Base-by-base conservation (phyloP, 2,888 invertebrate species). In the Chymomyza procnemis region DNA sequence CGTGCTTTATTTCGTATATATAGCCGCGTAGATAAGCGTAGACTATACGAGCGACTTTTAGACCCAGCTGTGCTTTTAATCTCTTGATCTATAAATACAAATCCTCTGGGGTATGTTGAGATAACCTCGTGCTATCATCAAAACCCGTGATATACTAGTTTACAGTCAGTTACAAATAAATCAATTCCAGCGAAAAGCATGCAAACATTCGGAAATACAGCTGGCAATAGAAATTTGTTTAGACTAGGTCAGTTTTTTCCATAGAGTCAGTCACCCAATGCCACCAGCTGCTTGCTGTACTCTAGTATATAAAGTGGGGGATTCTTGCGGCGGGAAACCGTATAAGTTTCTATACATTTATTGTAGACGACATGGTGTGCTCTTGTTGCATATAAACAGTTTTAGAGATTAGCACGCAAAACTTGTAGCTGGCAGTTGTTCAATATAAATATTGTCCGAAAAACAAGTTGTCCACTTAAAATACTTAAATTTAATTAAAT, bases 161-260 rank as follows among this genome's bases (percentile, higher is more conserved):
- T 41, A 41, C 12, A 41, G 34, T 41, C 12, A 12, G 34, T 41
- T 41, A 41, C 34, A 41, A 9, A 41, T 12, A 41, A 18, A 18
- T 50, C 18, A 50, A 6, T 50, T 50, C 48, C 48, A 50, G 48
- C 48, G 48, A 50, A 18, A 50, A 50, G 18, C 16, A 8, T 12
- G 48, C 48, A 50, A 18, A 16, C 48, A 18, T 18, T 18, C 18
- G 48, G 9, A 50, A 48, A n/a, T 8, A 16, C 48, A 64, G 57
- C 64, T 68, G 73, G 52, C 78, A 85, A 85, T 79, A 74, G 76
- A 71, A 79, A 67, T 73, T 19, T 30, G 63, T 70, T 81, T 81
- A 78, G 85, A 76, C 76, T 85, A 81, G 81, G 81, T 81, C 81
- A 81, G 73, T 66, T 61, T 73, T 73, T 67, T 58, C 46, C 61